These are phyloP conservation scores for Thereva unica DNA, from an alignment of 2,888 invertebrate genomes.

Conservation along the genomic window DNA sequence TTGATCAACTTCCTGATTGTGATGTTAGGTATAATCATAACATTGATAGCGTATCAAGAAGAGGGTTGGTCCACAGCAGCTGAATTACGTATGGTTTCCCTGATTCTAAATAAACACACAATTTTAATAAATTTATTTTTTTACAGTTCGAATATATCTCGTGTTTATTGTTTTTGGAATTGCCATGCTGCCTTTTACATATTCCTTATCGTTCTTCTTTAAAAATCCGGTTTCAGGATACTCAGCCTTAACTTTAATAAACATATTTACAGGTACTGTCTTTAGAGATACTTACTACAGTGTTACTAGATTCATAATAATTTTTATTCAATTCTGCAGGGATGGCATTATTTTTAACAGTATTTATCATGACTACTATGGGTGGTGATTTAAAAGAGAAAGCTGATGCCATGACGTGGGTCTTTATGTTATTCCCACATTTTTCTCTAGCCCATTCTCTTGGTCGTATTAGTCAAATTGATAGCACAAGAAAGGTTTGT, in stretches of 20 bases:
- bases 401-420: conserved; percentile 65
- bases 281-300: neutral
- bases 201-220: conserved; percentile 68
- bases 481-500: conserved; percentile 49
- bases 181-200: conserved; percentile 70
- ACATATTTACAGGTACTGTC: conserved; percentile 65
- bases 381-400: conserved; percentile 64
- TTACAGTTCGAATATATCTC: conserved; percentile 60
- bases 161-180: conserved; percentile 69
- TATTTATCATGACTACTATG: conserved; percentile 68
- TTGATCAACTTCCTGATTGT: conserved; percentile 66
- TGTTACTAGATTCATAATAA: neutral
- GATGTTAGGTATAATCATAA: conserved; percentile 66
- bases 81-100: conserved; percentile 46
- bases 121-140: neutral
- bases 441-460: conserved; percentile 64
- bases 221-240: conserved; percentile 71
- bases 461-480: conserved; percentile 52
- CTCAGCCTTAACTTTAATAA: conserved; percentile 69
- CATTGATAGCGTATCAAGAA: conserved; percentile 69
- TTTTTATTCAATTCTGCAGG: conserved; percentile 62
- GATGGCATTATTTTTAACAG: conserved; percentile 70
- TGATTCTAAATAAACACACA: neutral
- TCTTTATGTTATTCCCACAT: conserved; percentile 74
- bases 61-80: conserved; percentile 58